Conservation (phyloP, 1,140 invertebrate genomes). For the Thaumetopoea pityocampa region DNA sequence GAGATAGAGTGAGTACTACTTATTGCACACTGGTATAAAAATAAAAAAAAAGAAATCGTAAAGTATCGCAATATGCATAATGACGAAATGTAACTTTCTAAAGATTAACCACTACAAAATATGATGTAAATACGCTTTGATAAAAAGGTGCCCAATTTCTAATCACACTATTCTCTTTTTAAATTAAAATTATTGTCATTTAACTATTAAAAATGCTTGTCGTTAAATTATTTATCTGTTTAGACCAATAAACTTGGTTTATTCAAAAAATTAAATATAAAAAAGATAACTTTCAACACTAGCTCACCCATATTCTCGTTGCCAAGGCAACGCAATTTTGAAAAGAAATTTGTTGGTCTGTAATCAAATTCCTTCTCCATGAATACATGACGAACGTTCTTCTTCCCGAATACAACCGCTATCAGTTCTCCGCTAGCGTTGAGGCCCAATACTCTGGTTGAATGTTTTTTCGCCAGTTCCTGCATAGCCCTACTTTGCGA, state of each 20-base stretch:
- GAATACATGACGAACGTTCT: conserved; percentile 77
- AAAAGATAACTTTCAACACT: not conserved
- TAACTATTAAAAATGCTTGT: not conserved
- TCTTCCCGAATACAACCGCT: conserved; percentile 78
- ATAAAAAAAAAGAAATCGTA: conserved; percentile 16
- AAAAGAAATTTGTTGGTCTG: conserved; percentile 84
- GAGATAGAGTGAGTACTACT: too few relatives aligned
- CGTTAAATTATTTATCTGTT: not conserved
- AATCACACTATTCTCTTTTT: not conserved
- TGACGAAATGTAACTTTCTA: not conserved
- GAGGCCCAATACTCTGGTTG: conserved; percentile 80
- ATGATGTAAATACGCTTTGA: not conserved
- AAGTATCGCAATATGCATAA: not conserved
- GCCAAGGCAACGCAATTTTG: conserved; percentile 82
- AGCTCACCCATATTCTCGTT: conserved; percentile 44
- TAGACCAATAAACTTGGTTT: not conserved
- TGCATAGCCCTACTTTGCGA: conserved; percentile 80
- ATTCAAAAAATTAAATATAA: not conserved
- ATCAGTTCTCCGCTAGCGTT: conserved; percentile 79
- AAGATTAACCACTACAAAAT: not conserved
- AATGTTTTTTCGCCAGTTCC: conserved; percentile 77
- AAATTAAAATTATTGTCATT: not conserved
- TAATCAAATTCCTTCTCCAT: conserved; percentile 81
- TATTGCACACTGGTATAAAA: too few relatives aligned
- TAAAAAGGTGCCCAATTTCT: not conserved